These are phyloP conservation scores for Conopomorpha cramerella DNA, from an alignment of 1,140 invertebrate species.

Conservation along the genomic window DNA sequence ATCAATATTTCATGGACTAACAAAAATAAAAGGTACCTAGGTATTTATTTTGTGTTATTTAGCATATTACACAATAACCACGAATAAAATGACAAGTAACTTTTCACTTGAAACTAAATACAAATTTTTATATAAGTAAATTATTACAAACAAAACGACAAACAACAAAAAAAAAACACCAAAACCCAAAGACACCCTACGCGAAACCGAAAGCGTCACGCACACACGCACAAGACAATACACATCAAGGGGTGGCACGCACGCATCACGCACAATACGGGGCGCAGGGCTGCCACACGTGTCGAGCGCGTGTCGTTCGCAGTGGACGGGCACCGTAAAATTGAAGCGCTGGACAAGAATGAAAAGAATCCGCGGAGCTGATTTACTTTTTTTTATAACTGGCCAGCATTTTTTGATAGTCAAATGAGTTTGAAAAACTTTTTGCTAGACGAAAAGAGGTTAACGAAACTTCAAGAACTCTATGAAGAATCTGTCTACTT, in stretches of 20 bases:
- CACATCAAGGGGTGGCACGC: slow-evolving; percentile 1
- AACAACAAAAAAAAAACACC: not conserved
- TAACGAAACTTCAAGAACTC: not conserved
- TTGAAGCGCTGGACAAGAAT: slow-evolving; percentile 8
- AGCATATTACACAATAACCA: too few species aligned
- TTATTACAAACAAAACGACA: not conserved
- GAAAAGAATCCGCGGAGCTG: slow-evolving; percentile 3
- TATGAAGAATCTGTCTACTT: not conserved
- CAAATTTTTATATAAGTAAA: not conserved
- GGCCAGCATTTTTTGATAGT: not conserved
- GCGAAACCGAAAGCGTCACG: too few species aligned
- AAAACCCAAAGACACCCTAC: not conserved
- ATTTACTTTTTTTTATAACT: slow-evolving; percentile 1
- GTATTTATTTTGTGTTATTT: not conserved
- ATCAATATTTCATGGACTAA: not conserved
- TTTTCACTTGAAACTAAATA: not conserved
- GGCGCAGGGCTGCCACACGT: slow-evolving; percentile 6
- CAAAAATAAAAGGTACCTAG: not conserved
- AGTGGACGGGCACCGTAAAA: slow-evolving; percentile 11
- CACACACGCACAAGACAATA: not conserved
- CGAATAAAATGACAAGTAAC: too few species aligned
- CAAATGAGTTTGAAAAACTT: not conserved
- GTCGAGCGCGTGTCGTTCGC: slow-evolving; percentile 8
- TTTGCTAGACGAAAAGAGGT: not conserved
- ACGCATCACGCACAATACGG: not conserved